A percentile compares a stretch with the other conserved stretches of the same genome.
Conservation (phyloP, 2,113 vertebrate species). For the Burhinus oedicnemus region DNA sequence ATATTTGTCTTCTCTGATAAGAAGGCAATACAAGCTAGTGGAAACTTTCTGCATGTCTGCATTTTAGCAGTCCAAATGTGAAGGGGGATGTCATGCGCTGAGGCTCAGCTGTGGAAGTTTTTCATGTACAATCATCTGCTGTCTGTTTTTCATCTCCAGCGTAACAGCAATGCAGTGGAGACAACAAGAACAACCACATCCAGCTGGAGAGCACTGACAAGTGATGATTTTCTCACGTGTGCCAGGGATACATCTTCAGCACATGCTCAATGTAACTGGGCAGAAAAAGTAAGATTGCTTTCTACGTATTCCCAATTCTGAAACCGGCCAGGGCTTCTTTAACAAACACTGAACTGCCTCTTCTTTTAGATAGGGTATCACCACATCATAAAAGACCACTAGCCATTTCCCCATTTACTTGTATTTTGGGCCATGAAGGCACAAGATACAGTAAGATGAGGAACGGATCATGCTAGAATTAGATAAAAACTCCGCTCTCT, state of each 20-base stretch:
- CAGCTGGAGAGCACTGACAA: slow-evolving; percentile 3
- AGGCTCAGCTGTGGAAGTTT: not conserved
- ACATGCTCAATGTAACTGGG: not conserved
- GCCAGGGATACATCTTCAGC: not conserved
- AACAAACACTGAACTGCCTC: not conserved
- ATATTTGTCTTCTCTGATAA: slow-evolving; percentile 30
- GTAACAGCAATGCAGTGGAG: not conserved
- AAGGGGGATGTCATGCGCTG: not conserved
- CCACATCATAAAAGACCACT: not conserved
- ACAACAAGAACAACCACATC: not conserved
- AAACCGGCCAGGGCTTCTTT: not conserved
- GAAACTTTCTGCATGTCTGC: slow-evolving; percentile 13
- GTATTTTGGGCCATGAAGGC: not conserved
- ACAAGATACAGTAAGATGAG: not conserved
- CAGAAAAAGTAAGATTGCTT: not conserved
- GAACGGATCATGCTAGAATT: not conserved
- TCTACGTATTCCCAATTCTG: not conserved
- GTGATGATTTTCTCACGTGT: not conserved
- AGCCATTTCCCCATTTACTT: not conserved
- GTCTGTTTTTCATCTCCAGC: slow-evolving; percentile 19
- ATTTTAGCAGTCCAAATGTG: slow-evolving; percentile 3
- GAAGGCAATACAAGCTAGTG: not conserved
- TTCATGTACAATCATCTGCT: not conserved
- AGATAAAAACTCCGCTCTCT: not conserved
- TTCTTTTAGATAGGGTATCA: not conserved